These are phyloP conservation scores for Odontocerum albicorne DNA, from an alignment of 2,888 invertebrate species.

Conservation along the genomic window DNA sequence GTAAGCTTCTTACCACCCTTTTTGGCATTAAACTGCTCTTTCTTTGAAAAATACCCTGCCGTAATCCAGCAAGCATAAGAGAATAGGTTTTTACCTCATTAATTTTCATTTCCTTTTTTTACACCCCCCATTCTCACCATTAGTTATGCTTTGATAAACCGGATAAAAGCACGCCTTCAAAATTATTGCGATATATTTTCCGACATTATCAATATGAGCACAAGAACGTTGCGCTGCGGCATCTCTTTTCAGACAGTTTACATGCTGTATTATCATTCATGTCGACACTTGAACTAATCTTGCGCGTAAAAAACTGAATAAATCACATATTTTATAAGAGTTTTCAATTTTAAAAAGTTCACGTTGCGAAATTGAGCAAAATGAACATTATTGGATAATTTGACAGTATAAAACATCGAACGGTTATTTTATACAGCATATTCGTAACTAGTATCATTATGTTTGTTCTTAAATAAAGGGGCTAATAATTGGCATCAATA, in stretches of 20 bases:
- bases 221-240: not conserved
- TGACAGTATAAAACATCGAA: no score
- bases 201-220: not conserved
- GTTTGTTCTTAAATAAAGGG: no score
- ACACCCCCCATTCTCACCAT: constrained; percentile 28
- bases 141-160: constrained; percentile 31
- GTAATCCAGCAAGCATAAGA: constrained; percentile 33
- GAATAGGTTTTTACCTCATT: constrained; percentile 36
- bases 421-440: no score
- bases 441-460: no score
- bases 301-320: no score
- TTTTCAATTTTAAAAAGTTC: no score
- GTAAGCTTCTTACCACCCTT: constrained; percentile 27
- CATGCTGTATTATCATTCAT: not conserved
- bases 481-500: no score
- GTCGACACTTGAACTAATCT: not conserved
- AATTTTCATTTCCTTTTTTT: constrained; percentile 35
- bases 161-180: constrained; percentile 10
- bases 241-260: not conserved
- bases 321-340: no score
- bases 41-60: constrained; percentile 33
- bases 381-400: no score
- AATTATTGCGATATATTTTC: constrained; percentile 5
- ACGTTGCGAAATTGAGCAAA: no score
- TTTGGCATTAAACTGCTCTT: constrained; percentile 33